phyloP scores from a whole-genome alignment of 2,113 vertebrate species.

The Corydoras sp. region DNA sequence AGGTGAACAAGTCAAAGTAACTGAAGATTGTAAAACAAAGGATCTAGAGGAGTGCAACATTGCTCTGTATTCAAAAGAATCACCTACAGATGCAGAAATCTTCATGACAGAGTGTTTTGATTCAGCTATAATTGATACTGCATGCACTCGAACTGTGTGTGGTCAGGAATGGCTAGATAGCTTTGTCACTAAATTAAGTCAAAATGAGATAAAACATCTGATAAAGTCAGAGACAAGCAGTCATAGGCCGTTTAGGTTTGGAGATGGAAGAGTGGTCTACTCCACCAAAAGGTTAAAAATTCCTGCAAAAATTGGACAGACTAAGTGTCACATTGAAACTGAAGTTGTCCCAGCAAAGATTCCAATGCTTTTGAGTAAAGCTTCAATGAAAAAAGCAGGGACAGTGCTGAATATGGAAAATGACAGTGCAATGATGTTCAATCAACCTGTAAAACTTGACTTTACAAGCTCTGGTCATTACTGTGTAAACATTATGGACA shows the following conservation, averaged over 20 bases:
- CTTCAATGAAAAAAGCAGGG: slow-evolving; percentile 32
- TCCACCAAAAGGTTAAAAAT: slow-evolving; percentile 10
- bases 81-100: slow-evolving; percentile 11
- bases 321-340: no score
- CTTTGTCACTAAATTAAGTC: neutral
- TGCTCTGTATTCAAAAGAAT: neutral
- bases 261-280: slow-evolving; percentile 12
- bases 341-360: no score
- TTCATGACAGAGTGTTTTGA: slow-evolving; percentile 25
- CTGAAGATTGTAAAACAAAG: neutral
- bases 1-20: slow-evolving; percentile 1
- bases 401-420: no score
- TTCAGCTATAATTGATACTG: neutral
- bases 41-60: slow-evolving; percentile 6
- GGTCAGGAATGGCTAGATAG: neutral
- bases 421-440: slow-evolving; percentile 23
- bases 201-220: no score
- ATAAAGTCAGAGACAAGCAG: neutral
- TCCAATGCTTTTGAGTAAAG: slow-evolving; percentile 8
- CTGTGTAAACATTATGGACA: slow-evolving; percentile 7
- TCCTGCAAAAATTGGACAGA: slow-evolving; percentile 11
- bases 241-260: slow-evolving; percentile 22
- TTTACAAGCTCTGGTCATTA: slow-evolving; percentile 31
- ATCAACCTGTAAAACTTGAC: neutral
- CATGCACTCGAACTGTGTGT: no score